Percentiles rank a stretch among this genome's conserved stretches.
These are phyloP conservation scores for Nematolebias whitei DNA, from an alignment of 2,113 vertebrate genomes.

Conservation along the genomic window DNA sequence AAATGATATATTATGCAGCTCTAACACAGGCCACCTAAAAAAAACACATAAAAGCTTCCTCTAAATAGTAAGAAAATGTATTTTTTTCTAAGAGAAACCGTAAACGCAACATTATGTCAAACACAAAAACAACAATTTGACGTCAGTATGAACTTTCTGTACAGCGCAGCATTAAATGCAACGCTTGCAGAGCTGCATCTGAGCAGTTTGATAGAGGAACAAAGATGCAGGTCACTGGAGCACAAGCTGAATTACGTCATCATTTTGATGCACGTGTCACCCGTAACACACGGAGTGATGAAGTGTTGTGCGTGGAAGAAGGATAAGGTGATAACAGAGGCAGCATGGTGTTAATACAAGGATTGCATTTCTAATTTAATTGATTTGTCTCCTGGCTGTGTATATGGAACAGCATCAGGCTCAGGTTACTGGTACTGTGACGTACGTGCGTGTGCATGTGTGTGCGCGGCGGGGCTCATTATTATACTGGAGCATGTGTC, in stretches of 20 bases:
- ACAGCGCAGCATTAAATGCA: neutral
- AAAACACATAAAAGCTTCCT: no score
- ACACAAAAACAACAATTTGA: neutral
- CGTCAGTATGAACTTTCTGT: neutral
- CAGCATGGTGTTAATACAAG: constrained; percentile 52
- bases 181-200: neutral
- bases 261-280: neutral
- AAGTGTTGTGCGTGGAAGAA: constrained; percentile 25
- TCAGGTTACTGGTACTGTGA: constrained; percentile 75
- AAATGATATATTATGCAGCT: no score
- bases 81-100: no score
- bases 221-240: neutral
- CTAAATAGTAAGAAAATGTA: no score
- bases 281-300: constrained; percentile 11
- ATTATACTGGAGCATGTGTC: constrained; percentile 75
- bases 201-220: neutral
- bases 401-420: constrained; percentile 46
- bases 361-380: constrained; percentile 72
- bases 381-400: constrained; percentile 63
- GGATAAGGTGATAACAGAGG: constrained; percentile 40
- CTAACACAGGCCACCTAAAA: no score
- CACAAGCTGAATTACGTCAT: neutral
- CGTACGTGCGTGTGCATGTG: constrained; percentile 12
- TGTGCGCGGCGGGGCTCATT: constrained; percentile 55
- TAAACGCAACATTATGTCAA: no score